These are phyloP conservation scores for Mycetomoellerius zeteki DNA, from an alignment of 1,140 invertebrate species.

Conservation along the genomic window DNA sequence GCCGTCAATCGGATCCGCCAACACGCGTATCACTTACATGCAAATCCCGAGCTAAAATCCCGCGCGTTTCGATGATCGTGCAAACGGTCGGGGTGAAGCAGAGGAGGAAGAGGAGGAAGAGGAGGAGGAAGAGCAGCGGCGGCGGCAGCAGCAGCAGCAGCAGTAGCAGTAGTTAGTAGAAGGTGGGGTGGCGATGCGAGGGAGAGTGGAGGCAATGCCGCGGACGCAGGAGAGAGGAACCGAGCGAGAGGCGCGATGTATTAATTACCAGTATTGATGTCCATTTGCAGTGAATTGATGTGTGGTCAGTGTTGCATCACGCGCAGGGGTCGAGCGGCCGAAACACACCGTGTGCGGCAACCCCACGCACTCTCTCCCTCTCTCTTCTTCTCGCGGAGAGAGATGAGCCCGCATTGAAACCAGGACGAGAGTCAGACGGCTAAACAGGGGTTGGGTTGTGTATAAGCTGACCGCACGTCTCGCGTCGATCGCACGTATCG, in stretches of 20 bases:
- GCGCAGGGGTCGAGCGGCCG: conserved; percentile 84
- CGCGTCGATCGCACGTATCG: conserved; percentile 78
- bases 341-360: conserved; percentile 75
- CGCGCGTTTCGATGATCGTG: conserved; percentile 80
- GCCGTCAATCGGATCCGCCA: conserved; percentile 84
- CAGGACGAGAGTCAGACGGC: conserved; percentile 64
- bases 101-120: conserved; percentile 64
- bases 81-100: conserved; percentile 68
- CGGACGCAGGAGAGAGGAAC: conserved; percentile 46
- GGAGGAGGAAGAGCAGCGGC: conserved; percentile 36
- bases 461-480: conserved; percentile 46
- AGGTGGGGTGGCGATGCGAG: conserved; percentile 24
- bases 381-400: conserved; percentile 63
- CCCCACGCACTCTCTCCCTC: conserved; percentile 38
- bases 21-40: conserved; percentile 86
- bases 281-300: conserved; percentile 88
- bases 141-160: not conserved
- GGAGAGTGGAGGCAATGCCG: conserved; percentile 37
- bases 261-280: conserved; percentile 88
- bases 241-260: conserved; percentile 85
- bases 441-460: conserved; percentile 59
- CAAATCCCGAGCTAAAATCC: conserved; percentile 84
- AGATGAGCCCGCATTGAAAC: conserved; percentile 82
- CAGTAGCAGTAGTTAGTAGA: too few species aligned
- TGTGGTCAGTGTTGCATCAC: conserved; percentile 87